These are phyloP conservation scores for Gorsachius goisagi DNA, from an alignment of 2,113 vertebrate species.

Conservation along the genomic window DNA sequence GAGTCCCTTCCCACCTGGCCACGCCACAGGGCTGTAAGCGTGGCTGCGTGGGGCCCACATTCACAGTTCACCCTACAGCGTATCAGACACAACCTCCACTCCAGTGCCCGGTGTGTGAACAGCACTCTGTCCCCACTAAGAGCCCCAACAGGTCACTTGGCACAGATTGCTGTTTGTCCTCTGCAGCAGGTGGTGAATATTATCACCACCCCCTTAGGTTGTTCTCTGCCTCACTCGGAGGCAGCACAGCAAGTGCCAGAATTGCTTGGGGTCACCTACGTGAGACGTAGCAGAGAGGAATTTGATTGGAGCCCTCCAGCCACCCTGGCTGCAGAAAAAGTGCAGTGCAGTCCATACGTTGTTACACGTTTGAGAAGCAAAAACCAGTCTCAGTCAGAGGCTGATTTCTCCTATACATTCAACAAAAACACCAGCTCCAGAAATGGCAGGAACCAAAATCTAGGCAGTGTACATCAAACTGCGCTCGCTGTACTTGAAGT, in stretches of 20 bases:
- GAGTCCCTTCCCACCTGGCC: background rate
- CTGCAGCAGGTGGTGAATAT: background rate
- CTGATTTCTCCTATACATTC: background rate
- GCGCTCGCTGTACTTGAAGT: background rate
- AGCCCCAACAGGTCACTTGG: fast-evolving
- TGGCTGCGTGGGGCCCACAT: fast-evolving
- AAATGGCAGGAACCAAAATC: background rate
- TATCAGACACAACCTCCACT: background rate
- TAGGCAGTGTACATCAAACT: too few species aligned
- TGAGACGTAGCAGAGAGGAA: fast-evolving
- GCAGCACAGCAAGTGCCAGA: background rate
- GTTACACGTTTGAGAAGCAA: fast-evolving
- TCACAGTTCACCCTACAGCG: background rate
- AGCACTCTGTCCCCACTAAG: background rate
- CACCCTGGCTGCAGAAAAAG: too few species aligned
- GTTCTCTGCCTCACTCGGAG: background rate
- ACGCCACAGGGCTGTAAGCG: fast-evolving
- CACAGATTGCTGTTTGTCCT: background rate
- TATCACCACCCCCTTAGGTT: fast-evolving
- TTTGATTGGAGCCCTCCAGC: background rate
- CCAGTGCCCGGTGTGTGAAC: fast-evolving
- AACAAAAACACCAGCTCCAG: background rate
- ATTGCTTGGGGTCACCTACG: fast-evolving
- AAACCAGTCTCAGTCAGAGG: fast-evolving
- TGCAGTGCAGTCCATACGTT: fast-evolving